A percentile compares a stretch with the other conserved stretches of the same genome.
phyloP scores from a whole-genome alignment of 1,140 invertebrate genomes.

The Trachelipus rathkii region DNA sequence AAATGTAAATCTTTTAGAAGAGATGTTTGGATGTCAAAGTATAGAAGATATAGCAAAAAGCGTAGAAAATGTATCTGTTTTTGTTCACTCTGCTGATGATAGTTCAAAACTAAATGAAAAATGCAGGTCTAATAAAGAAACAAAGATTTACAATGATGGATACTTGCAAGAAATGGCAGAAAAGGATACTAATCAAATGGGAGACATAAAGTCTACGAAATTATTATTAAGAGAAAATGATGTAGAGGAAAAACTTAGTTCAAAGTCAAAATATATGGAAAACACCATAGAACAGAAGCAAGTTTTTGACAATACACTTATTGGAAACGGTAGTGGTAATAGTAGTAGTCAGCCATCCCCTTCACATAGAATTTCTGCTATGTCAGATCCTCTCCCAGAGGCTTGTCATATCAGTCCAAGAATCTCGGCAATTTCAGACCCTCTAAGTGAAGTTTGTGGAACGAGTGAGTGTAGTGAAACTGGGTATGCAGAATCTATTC shows the following conservation, averaged over 20 bases:
- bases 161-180: conserved; percentile 35
- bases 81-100: conserved; percentile 32
- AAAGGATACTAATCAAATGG: conserved; percentile 22
- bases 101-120: conserved; percentile 34
- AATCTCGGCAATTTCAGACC: conserved; percentile 40
- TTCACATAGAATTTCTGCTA: conserved; percentile 36
- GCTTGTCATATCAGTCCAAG: conserved; percentile 38
- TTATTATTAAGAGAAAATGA: conserved; percentile 34
- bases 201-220: background rate
- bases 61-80: conserved; percentile 38
- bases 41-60: conserved; percentile 22
- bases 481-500: conserved; percentile 22
- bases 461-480: conserved; percentile 32
- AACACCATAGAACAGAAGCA: conserved; percentile 18
- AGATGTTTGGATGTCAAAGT: conserved; percentile 41
- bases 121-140: conserved; percentile 32
- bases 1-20: conserved; percentile 34
- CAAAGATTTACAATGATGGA: conserved; percentile 34
- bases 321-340: conserved; percentile 28
- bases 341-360: conserved; percentile 41
- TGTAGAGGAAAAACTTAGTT: conserved; percentile 33
- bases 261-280: conserved; percentile 11
- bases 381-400: conserved; percentile 42
- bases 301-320: background rate
- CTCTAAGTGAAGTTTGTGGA: conserved; percentile 33